A percentile compares a stretch with the other conserved stretches of the same genome.
These are phyloP conservation scores for Tapirus terrestris DNA, from an alignment of 2,113 vertebrate genomes.

Conservation along the genomic window DNA sequence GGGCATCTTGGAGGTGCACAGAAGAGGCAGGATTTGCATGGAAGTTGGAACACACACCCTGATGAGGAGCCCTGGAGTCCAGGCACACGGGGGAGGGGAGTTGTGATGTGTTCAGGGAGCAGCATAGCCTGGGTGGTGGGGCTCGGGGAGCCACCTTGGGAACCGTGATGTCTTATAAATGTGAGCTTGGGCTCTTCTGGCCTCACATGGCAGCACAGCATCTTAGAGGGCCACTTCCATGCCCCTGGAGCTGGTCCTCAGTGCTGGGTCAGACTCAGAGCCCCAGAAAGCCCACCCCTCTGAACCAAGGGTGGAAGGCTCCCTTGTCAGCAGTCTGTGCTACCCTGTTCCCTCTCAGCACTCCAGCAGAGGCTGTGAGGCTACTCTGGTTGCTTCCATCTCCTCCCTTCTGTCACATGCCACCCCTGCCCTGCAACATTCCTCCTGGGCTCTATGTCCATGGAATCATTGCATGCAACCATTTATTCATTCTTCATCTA, in stretches of 20 bases:
- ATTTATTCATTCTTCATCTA: neutral
- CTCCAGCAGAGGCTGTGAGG: neutral
- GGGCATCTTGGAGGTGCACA: neutral
- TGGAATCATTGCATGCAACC: neutral
- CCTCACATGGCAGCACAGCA: fast-evolving
- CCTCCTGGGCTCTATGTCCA: neutral
- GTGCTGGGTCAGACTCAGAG: neutral
- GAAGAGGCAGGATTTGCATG: neutral
- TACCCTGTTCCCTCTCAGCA: neutral
- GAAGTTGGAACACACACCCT: neutral
- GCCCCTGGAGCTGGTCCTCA: neutral
- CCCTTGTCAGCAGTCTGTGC: neutral
- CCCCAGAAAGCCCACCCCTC: neutral
- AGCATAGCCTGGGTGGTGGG: no score
- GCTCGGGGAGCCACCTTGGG: neutral
- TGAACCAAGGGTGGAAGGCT: neutral
- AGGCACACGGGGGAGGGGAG: neutral
- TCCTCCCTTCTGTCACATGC: neutral
- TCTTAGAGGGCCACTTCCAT: neutral
- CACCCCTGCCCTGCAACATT: neutral
- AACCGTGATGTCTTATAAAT: neutral
- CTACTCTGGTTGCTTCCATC: neutral
- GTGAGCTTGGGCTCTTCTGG: neutral
- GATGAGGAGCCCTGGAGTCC: neutral
- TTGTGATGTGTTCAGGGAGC: neutral